phyloP scores from a whole-genome alignment of 2,888 invertebrate species.

The Drosophila mayaguana region DNA sequence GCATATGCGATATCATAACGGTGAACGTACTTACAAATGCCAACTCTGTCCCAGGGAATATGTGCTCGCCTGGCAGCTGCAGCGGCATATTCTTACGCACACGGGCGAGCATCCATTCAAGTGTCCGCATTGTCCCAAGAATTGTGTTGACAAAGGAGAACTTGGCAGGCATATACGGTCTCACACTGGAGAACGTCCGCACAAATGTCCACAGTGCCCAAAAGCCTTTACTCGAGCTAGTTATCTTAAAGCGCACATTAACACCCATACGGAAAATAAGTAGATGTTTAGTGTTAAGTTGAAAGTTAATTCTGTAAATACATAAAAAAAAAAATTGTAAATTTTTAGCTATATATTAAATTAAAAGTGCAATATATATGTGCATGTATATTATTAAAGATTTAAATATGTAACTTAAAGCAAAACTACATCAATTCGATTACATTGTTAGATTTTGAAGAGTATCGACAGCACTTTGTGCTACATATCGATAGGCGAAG shows the following conservation, averaged over 20 bases:
- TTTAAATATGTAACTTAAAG: not conserved
- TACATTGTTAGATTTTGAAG: not conserved
- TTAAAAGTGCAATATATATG: not conserved
- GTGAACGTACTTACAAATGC: constrained; percentile 40
- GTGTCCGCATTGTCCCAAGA: constrained; percentile 41
- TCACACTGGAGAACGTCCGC: constrained; percentile 45
- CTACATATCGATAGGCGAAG: constrained; percentile 15
- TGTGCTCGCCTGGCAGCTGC: constrained; percentile 38
- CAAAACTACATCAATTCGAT: not conserved
- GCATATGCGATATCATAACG: constrained; percentile 39
- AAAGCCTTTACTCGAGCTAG: constrained; percentile 37
- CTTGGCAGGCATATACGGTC: constrained; percentile 30
- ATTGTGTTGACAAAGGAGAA: constrained; percentile 32
- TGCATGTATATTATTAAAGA: not conserved
- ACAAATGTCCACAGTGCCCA: constrained; percentile 35
- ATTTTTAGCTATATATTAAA: not conserved
- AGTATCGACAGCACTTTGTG: constrained; percentile 25
- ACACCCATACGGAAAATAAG: constrained; percentile 11
- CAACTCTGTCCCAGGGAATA: constrained; percentile 28
- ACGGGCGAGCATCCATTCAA: constrained; percentile 36
- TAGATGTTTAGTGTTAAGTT: not conserved
- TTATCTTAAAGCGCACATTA: constrained; percentile 38
- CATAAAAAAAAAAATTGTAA: not conserved
- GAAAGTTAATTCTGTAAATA: not conserved
- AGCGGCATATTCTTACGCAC: constrained; percentile 39